phyloP scores from a whole-genome alignment of 2,888 invertebrate genomes.

The Ormyrus rosae region DNA sequence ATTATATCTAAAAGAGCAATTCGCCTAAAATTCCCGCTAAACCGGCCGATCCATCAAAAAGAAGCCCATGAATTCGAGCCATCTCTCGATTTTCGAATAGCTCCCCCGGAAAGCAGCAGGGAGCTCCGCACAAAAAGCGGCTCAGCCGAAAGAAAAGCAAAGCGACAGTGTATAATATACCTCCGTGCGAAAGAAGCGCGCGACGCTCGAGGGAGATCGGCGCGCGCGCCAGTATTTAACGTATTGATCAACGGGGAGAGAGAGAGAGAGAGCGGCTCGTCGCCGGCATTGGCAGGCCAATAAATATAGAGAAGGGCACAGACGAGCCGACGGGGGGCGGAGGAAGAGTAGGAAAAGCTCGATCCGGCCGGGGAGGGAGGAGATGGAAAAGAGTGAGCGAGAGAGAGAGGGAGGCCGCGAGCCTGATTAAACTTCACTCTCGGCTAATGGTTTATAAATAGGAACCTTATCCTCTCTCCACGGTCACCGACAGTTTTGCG shows the following conservation, averaged over 20 bases:
- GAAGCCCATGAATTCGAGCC: no score
- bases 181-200: no score
- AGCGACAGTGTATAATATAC: no score
- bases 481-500: conserved; percentile 20
- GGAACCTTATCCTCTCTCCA: conserved; percentile 57
- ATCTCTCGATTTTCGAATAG: no score
- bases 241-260: conserved; percentile 63
- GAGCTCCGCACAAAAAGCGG: no score
- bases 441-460: conserved; percentile 67
- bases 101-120: no score
- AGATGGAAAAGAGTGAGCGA: conserved; percentile 20
- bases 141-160: no score
- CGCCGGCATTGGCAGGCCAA: conserved; percentile 40
- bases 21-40: no score
- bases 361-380: not conserved
- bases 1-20: no score
- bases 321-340: conserved; percentile 36
- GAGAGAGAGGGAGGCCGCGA: conserved; percentile 48
- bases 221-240: conserved; percentile 61
- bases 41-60: no score
- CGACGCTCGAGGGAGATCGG: not conserved
- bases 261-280: conserved; percentile 41
- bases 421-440: conserved; percentile 67
- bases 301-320: conserved; percentile 60
- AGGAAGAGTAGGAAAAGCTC: not conserved